A percentile compares a stretch with the other conserved stretches of the same genome.
These are phyloP conservation scores for Tromatobia lineatoria DNA, from an alignment of 2,888 invertebrate species.

Conservation along the genomic window DNA sequence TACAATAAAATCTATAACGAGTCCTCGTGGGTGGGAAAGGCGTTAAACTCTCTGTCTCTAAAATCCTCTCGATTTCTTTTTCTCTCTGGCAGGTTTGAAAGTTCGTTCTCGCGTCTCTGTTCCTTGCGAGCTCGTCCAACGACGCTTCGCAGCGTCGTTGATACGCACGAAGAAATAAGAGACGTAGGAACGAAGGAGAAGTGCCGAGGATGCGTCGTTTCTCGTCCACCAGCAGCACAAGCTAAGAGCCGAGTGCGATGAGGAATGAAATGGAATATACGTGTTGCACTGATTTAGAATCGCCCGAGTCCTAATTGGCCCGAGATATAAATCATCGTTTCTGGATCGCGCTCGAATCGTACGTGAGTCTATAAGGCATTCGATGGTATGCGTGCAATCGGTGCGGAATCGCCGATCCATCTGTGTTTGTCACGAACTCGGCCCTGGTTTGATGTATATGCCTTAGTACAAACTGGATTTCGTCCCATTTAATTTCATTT, in stretches of 20 bases:
- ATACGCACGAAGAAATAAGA: conserved; percentile 23
- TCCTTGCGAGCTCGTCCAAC: neutral
- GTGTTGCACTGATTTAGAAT: conserved; percentile 72
- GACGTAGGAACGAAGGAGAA: conserved; percentile 6
- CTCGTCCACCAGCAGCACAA: conserved; percentile 25
- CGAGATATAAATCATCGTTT: conserved; percentile 71
- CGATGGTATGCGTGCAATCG: conserved; percentile 21
- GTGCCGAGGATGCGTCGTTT: neutral
- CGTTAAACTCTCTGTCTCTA: conserved; percentile 53
- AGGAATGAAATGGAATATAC: conserved; percentile 70
- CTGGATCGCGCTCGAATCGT: conserved; percentile 39
- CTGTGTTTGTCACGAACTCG: conserved; percentile 33
- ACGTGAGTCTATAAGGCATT: neutral
- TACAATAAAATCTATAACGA: conserved; percentile 70
- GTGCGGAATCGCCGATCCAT: conserved; percentile 17
- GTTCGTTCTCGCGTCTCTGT: neutral
- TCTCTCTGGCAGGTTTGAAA: neutral
- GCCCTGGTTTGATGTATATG: conserved; percentile 13
- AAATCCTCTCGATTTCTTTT: conserved; percentile 25
- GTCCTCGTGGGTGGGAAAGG: conserved; percentile 71
- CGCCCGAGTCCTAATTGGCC: conserved; percentile 71
- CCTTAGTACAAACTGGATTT: conserved; percentile 8
- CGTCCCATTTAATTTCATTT: neutral
- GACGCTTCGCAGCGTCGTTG: neutral
- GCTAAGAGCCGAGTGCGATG: conserved; percentile 5